phyloP scores from a whole-genome alignment of 2,113 vertebrate species.

The Bufo gargarizans region DNA sequence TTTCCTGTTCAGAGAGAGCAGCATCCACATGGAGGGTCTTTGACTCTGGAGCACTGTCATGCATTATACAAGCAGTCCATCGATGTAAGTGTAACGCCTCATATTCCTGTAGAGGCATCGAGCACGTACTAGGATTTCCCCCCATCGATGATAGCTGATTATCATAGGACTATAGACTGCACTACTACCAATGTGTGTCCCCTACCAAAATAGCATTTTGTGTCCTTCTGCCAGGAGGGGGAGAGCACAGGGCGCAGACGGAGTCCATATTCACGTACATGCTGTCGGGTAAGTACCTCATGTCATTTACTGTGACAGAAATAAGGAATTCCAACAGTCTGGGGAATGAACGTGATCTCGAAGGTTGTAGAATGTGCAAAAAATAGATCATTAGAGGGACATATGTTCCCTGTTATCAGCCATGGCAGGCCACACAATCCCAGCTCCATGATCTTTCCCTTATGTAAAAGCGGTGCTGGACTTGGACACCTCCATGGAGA shows the following conservation, averaged over 20 bases:
- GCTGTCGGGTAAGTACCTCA: constrained; percentile 64
- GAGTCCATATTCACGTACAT: constrained; percentile 69
- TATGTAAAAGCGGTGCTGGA: neutral
- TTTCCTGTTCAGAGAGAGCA: too few species aligned
- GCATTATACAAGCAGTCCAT: too few species aligned
- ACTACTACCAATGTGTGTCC: neutral
- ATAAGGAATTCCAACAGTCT: neutral
- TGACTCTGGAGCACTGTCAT: too few species aligned
- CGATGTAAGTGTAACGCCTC: too few species aligned
- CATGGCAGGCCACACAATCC: neutral
- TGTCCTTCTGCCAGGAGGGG: constrained; percentile 48
- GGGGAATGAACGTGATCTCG: neutral
- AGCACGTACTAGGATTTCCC: too few species aligned
- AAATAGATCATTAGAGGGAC: neutral
- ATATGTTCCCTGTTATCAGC: neutral
- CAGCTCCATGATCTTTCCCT: neutral
- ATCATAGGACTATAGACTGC: too few species aligned
- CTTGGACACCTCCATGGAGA: neutral
- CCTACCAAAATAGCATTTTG: neutral
- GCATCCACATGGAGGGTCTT: too few species aligned
- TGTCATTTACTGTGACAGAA: neutral
- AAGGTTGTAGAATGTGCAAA: neutral
- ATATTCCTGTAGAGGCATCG: too few species aligned
- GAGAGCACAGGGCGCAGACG: constrained; percentile 10
- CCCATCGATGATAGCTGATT: too few species aligned